A percentile compares a stretch with the other conserved stretches of the same genome.
phyloP scores from a whole-genome alignment of 2,113 vertebrate genomes.

The Microtus ochrogaster region DNA sequence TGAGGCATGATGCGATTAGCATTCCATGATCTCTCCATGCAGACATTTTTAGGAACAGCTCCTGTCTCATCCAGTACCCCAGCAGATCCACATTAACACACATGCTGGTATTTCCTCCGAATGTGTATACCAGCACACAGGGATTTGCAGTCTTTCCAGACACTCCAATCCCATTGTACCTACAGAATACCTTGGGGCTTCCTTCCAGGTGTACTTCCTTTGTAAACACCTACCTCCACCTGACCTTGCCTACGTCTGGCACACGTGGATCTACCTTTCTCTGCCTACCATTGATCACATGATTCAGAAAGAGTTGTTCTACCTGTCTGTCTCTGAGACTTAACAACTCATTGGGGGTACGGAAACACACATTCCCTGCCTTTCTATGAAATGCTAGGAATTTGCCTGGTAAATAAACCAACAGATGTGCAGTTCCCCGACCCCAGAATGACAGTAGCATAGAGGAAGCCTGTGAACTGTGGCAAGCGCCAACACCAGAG shows the following conservation, averaged over 20 bases:
- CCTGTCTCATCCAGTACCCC: neutral
- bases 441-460: neutral
- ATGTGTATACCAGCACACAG: neutral
- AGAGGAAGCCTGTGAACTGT: neutral
- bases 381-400: neutral
- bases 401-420: neutral
- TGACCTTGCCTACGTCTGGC: neutral
- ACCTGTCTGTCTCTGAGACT: neutral
- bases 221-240: neutral
- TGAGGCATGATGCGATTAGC: neutral
- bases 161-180: neutral
- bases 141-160: neutral
- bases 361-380: neutral
- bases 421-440: neutral
- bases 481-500: neutral
- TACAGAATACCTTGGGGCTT: neutral
- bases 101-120: neutral
- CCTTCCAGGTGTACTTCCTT: neutral
- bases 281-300: neutral
- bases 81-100: neutral
- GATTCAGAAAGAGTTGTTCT: neutral
- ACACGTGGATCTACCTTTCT: neutral
- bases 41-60: neutral
- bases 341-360: neutral
- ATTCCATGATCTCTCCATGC: neutral